Conservation (phyloP, 2,797 vertebrate species). For the Sebastes minor region DNA sequence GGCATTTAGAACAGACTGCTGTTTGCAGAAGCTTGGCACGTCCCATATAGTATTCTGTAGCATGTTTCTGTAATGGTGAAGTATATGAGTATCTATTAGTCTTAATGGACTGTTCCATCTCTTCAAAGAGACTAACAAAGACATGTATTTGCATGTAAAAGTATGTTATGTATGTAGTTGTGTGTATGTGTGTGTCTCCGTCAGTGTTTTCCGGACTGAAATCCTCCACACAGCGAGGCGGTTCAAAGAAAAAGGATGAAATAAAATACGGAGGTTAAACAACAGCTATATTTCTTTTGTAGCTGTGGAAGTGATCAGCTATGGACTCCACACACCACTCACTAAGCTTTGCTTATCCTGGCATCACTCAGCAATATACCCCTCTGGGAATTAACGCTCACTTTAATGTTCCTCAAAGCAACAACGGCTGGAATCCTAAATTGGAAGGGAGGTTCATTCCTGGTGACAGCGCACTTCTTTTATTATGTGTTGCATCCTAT, state of each 20-base stretch:
- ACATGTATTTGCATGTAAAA: constrained; percentile 23
- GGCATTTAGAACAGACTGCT: neutral
- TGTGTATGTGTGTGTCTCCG: neutral
- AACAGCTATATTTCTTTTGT: constrained; percentile 46
- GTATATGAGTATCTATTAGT: neutral
- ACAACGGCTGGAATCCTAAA: constrained; percentile 47
- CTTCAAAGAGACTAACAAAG: constrained; percentile 20
- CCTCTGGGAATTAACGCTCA: constrained; percentile 41
- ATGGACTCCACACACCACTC: constrained; percentile 33
- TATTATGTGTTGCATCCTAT: neutral
- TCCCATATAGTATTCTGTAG: neutral
- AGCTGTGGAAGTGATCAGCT: constrained; percentile 60
- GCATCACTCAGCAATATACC: constrained; percentile 42
- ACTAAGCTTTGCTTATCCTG: constrained; percentile 58
- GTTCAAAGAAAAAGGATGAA: constrained; percentile 51
- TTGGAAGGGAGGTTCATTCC: constrained; percentile 11
- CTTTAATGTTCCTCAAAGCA: constrained; percentile 56
- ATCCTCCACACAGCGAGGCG: constrained; percentile 22
- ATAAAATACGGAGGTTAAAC: constrained; percentile 51
- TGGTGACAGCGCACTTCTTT: constrained; percentile 13
- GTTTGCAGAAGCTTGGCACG: neutral
- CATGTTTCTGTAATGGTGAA: neutral
- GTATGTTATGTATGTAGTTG: neutral
- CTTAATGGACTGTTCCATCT: neutral
- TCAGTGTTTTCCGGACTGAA: constrained; percentile 19